Base-by-base conservation (phyloP, 2,797 vertebrate species). In the Sciurus vulgaris region DNA sequence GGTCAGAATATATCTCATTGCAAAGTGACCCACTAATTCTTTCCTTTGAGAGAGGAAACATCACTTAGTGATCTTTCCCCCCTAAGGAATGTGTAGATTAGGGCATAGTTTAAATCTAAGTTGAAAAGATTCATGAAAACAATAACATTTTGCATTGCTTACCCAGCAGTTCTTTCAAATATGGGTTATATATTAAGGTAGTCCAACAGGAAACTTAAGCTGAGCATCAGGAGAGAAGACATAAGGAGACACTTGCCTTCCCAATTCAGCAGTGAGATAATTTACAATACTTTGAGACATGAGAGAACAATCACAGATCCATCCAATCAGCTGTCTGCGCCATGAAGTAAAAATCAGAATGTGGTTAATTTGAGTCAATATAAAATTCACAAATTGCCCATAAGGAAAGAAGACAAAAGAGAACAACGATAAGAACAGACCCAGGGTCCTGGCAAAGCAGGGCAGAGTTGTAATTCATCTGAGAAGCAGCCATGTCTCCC, bases 141-240 rank as follows among this genome's bases (percentile, higher is more conserved):
- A 51, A 38, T 2, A 70, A 20, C 74, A 33, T n/a, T 89, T 69
- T 59, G 30, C 10, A 35, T 84, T 88, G 18, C 44, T 81, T 67
- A 35, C 5, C n/a, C 28, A 81, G 72, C 15, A 63, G 4, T 89
- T 92, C 61, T 93, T 84, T 91, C 17, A 41, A 61, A 51, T 65
- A 86, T 59, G 77, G 85, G 65, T 65, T 91, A 18, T 78, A 12
- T 81, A 65, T 86, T 91, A 74, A 73, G 41, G 44, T 41, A 92
- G 49, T 69, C 72, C 26, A 35, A 17, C 30, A 65, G 59, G 78
- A 95, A 91, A 56, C 35, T 47, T 28, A n/a, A 67, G 20, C 5
- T 90, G 59, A 84, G n/a, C 49, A 3, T 83, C 63, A 73, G 61
- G 17, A 73, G 49, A 78, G 81, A 65, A 70, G 41, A 59, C 14